Percentiles rank a stretch among this genome's conserved stretches.
Evolutionary conservation across 2,797 vertebrate genomes (phyloP).

Genomic region (Numenius phaeopus): DNA sequence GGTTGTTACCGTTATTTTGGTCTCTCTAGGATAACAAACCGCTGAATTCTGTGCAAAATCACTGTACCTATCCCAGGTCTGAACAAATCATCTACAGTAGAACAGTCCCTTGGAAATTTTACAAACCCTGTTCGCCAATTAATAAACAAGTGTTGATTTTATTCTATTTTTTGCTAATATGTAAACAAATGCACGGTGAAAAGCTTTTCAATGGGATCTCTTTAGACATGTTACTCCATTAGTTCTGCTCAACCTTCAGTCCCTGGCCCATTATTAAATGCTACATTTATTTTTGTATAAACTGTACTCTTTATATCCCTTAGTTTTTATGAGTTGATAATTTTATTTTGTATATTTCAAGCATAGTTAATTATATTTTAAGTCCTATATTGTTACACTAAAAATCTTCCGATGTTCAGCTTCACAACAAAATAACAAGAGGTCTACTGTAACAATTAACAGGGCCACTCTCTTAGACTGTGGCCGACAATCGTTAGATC

Average conservation of each 20-base stretch:
- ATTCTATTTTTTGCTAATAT: neutral
- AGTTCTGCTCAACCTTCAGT: constrained; percentile 6
- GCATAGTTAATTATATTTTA: neutral
- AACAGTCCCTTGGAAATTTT: neutral
- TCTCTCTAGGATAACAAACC: neutral
- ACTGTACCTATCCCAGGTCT: neutral
- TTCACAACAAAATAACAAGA: neutral
- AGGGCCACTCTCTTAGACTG: neutral
- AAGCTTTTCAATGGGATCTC: neutral
- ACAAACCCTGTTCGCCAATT: neutral
- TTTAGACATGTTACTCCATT: neutral
- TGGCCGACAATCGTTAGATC: neutral
- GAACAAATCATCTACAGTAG: neutral
- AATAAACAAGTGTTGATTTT: neutral
- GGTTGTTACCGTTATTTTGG: neutral
- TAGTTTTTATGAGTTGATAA: constrained; percentile 50
- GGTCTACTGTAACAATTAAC: neutral
- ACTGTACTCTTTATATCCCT: constrained; percentile 12
- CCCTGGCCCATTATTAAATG: constrained; percentile 11
- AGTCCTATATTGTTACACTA: constrained; percentile 24
- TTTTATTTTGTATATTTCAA: constrained; percentile 59
- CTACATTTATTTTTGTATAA: constrained; percentile 62
- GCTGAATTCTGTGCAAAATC: neutral
- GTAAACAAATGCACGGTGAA: neutral
- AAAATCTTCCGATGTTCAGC: neutral